Percentiles rank a stretch among this genome's conserved stretches.
Conservation (phyloP, 2,888 invertebrate genomes). For the Phoronis australis region DNA sequence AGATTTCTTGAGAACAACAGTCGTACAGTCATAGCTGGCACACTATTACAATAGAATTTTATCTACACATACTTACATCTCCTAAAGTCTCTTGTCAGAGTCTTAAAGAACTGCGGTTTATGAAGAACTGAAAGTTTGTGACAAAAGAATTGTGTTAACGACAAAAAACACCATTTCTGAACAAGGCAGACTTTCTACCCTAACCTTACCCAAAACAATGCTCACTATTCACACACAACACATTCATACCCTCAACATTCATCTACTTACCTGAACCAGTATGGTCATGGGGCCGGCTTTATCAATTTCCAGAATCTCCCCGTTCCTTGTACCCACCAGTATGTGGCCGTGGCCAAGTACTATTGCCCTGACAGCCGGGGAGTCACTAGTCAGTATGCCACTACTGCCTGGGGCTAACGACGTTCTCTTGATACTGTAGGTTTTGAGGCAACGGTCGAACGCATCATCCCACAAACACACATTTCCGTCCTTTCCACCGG, state of each 20-base stretch:
- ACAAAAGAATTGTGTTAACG: too few species aligned
- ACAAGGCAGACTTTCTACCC: too few species aligned
- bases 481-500: constrained; percentile 54
- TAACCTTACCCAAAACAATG: too few species aligned
- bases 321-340: constrained; percentile 51
- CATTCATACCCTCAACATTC: background rate
- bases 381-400: constrained; percentile 41
- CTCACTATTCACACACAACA: too few species aligned
- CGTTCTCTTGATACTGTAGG: constrained; percentile 46
- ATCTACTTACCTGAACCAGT: constrained; percentile 41
- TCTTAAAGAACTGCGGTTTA: too few species aligned
- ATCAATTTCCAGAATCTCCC: constrained; percentile 52
- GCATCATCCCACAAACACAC: constrained; percentile 52
- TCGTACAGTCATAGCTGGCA: too few species aligned
- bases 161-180: too few species aligned
- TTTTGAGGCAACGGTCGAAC: constrained; percentile 50
- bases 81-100: too few species aligned
- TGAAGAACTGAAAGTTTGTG: too few species aligned
- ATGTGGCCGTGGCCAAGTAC: constrained; percentile 51
- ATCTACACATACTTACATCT: too few species aligned
- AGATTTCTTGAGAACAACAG: too few species aligned
- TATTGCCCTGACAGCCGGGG: constrained; percentile 46
- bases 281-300: constrained; percentile 48
- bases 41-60: too few species aligned
- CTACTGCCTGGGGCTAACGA: constrained; percentile 30